phyloP scores from a whole-genome alignment of 1,140 invertebrate genomes.

The Drosophila setifemur region DNA sequence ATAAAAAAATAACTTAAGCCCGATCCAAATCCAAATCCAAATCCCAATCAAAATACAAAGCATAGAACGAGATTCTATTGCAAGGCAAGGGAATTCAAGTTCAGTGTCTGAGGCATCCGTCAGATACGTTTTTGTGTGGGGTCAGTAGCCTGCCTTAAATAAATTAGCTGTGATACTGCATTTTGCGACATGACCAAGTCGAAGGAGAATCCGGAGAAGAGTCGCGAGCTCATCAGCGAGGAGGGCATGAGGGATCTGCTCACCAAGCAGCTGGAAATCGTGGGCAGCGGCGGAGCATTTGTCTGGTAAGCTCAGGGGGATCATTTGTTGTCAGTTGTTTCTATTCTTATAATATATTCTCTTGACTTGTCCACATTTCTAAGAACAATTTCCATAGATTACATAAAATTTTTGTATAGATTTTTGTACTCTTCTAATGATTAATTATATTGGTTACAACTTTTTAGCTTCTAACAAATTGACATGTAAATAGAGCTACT shows the following conservation, averaged over 20 bases:
- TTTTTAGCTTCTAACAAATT: too few relatives aligned
- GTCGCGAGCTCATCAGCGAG: constrained; percentile 67
- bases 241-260: constrained; percentile 74
- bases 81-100: constrained; percentile 27
- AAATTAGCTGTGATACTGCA: constrained; percentile 41
- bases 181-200: constrained; percentile 48
- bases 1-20: constrained; percentile 8
- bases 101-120: constrained; percentile 34
- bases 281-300: constrained; percentile 71
- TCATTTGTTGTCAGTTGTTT: too few relatives aligned
- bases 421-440: too few relatives aligned
- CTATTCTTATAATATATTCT: too few relatives aligned
- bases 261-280: constrained; percentile 72
- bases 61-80: constrained; percentile 23
- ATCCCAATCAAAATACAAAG: too few relatives aligned
- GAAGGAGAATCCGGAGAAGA: constrained; percentile 67
- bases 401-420: too few relatives aligned
- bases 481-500: too few relatives aligned
- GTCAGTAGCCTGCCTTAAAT: constrained; percentile 2
- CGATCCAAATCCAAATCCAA: background rate
- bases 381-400: too few relatives aligned
- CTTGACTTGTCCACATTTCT: too few relatives aligned
- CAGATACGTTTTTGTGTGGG: constrained; percentile 6
- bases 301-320: constrained; percentile 68
- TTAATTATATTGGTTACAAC: too few relatives aligned